Conservation (phyloP, 2,113 vertebrate genomes). For the Eclectus roratus region DNA sequence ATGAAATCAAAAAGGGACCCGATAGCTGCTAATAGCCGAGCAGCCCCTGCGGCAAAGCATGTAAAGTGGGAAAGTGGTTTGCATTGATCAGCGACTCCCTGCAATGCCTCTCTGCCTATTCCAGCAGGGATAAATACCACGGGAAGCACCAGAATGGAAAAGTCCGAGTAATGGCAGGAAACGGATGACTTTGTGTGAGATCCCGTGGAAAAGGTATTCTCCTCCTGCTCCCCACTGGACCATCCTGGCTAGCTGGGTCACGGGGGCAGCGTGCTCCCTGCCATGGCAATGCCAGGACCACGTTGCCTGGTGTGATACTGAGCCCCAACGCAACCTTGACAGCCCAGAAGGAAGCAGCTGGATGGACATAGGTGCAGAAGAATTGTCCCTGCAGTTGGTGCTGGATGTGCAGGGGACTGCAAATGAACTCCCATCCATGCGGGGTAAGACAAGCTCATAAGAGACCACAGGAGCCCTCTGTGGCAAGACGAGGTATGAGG, state of each 20-base stretch:
- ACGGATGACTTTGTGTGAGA: neutral
- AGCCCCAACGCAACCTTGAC: neutral
- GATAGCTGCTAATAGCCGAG: constrained; percentile 3
- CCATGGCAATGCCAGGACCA: neutral
- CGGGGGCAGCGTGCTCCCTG: fast-evolving
- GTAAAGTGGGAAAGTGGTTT: constrained; percentile 70
- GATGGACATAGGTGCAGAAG: neutral
- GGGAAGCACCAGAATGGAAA: neutral
- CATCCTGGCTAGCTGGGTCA: neutral
- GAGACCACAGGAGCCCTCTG: neutral
- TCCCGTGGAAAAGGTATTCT: neutral
- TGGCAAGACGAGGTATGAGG: fast-evolving
- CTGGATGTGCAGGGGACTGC: neutral
- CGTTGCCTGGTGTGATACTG: neutral
- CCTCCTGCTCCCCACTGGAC: neutral
- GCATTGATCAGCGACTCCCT: constrained; percentile 70
- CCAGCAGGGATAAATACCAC: neutral
- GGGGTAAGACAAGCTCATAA: neutral
- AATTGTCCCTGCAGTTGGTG: neutral
- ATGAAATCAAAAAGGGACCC: constrained; percentile 57
- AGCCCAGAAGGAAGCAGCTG: neutral
- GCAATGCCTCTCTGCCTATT: neutral
- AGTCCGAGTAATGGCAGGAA: neutral
- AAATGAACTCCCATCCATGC: neutral
- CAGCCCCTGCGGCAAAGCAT: constrained; percentile 30